A percentile compares a stretch with the other conserved stretches of the same genome.
Conservation (phyloP, 2,113 vertebrate species). For the Charina bottae region DNA sequence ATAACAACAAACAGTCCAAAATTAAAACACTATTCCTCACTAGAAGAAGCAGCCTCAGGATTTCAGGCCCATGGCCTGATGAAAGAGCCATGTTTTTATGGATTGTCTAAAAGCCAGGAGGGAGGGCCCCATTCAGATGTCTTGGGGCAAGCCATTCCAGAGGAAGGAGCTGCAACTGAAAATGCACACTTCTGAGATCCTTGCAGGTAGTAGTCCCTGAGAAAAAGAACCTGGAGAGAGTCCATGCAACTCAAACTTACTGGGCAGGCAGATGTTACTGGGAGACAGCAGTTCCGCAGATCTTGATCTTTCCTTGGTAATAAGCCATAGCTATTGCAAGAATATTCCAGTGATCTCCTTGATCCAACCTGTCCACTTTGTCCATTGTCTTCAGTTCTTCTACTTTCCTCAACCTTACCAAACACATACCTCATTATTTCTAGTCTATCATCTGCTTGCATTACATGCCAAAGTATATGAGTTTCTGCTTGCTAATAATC, state of each 20-base stretch:
- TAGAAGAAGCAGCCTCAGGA: neutral
- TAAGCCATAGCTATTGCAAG: neutral
- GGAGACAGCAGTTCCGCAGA: neutral
- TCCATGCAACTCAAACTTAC: neutral
- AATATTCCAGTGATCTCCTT: neutral
- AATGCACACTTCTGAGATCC: neutral
- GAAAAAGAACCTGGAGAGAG: neutral
- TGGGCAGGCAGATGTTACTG: neutral
- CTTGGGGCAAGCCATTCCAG: neutral
- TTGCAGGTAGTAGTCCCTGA: neutral
- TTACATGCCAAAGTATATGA: neutral
- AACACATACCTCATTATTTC: neutral
- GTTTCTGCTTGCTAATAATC: neutral
- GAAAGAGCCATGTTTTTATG: neutral
- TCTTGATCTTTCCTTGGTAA: neutral
- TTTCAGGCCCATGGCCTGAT: neutral
- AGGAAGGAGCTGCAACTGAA: neutral
- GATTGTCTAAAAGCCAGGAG: neutral
- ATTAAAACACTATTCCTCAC: neutral
- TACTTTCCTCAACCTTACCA: neutral
- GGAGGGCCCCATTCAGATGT: neutral
- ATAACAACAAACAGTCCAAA: neutral
- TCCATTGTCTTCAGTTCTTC: neutral
- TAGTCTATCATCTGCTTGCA: neutral
- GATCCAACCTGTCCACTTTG: neutral